phyloP scores from a whole-genome alignment of 2,113 vertebrate species.

The Sigmodon hispidus region DNA sequence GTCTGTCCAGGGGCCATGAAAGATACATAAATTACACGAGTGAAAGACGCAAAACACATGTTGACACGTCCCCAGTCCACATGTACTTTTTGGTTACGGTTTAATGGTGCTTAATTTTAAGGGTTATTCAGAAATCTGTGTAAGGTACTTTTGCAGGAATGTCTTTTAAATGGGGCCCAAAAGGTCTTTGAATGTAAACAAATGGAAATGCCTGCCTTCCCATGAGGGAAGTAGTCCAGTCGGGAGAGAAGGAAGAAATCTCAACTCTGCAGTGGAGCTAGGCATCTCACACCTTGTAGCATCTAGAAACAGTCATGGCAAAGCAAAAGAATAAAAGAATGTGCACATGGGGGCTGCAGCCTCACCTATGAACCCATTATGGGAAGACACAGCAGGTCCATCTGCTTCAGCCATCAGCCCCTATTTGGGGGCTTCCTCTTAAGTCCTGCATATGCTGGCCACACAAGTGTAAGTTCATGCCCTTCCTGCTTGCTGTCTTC shows the following conservation, averaged over 20 bases:
- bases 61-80: constrained; percentile 79
- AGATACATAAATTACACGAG: constrained; percentile 86
- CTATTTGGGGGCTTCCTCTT: constrained; percentile 6
- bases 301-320: constrained; percentile 41
- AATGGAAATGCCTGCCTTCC: constrained; percentile 24
- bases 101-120: constrained; percentile 77
- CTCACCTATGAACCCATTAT: constrained; percentile 8
- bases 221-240: background rate
- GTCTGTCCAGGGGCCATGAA: constrained; percentile 75
- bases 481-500: constrained; percentile 28
- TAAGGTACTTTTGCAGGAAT: constrained; percentile 52
- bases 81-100: constrained; percentile 78
- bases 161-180: constrained; percentile 7
- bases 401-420: constrained; percentile 69
- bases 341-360: background rate
- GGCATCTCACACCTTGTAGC: constrained; percentile 14
- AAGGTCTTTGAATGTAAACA: constrained; percentile 22
- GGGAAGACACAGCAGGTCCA: constrained; percentile 56
- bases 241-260: background rate
- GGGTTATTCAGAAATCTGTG: constrained; percentile 60
- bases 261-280: background rate
- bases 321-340: constrained; percentile 22
- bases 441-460: constrained; percentile 44
- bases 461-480: constrained; percentile 63
- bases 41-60: constrained; percentile 85